Percentiles rank a stretch among this genome's conserved stretches.
These are phyloP conservation scores for Manis crassicaudata DNA, from an alignment of 2,797 vertebrate genomes.

Conservation along the genomic window DNA sequence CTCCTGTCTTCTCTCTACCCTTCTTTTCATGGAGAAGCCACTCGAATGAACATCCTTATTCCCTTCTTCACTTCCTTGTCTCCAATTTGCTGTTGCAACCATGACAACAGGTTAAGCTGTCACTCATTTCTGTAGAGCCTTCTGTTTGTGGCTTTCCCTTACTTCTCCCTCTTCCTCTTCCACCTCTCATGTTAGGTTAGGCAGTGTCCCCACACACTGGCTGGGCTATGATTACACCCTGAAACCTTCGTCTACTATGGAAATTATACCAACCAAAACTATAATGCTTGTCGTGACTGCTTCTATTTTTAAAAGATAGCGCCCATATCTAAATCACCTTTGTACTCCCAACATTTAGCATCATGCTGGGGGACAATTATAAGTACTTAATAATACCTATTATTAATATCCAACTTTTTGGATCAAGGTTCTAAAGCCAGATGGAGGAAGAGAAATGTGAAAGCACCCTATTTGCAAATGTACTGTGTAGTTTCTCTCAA, in stretches of 20 bases:
- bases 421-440: constrained; percentile 20
- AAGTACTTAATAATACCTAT: background rate
- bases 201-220: background rate
- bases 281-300: background rate
- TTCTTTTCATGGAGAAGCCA: background rate
- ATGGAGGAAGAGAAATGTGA: background rate
- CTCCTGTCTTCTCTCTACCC: background rate
- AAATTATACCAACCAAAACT: background rate
- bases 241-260: background rate
- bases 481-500: constrained; percentile 25
- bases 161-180: background rate
- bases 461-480: constrained; percentile 12
- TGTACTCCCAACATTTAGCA: background rate
- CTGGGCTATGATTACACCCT: background rate
- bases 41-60: background rate
- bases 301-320: background rate
- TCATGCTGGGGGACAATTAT: background rate
- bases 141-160: background rate
- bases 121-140: background rate
- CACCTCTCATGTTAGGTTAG: background rate
- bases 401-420: background rate
- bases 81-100: background rate
- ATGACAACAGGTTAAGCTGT: background rate
- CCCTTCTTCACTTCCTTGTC: background rate
- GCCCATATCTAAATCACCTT: background rate